phyloP scores from a whole-genome alignment of 2,888 invertebrate species.

The Dioctria linearis region DNA sequence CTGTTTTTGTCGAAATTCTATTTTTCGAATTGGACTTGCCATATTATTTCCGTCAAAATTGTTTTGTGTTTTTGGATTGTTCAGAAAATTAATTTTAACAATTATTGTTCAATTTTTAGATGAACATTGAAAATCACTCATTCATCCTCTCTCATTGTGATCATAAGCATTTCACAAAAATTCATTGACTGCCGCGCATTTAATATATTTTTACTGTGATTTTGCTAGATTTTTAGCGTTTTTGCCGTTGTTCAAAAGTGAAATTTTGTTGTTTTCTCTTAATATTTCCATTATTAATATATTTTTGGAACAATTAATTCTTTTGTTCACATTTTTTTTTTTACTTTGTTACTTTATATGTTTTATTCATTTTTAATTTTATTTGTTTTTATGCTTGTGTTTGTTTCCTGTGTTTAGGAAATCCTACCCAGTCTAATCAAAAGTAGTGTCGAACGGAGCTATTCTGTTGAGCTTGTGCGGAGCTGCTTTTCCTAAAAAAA shows the following conservation, averaged over 20 bases:
- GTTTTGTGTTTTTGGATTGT: neutral
- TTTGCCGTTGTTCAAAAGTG: neutral
- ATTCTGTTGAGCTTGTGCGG: conserved; percentile 60
- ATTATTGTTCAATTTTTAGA: conserved; percentile 44
- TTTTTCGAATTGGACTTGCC: conserved; percentile 57
- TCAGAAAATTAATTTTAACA: conserved; percentile 18
- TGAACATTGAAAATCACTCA: conserved; percentile 50
- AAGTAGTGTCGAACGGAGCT: conserved; percentile 65
- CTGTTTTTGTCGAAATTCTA: conserved; percentile 43
- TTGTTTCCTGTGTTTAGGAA: conserved; percentile 65
- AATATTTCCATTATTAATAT: neutral
- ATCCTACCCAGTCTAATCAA: conserved; percentile 70
- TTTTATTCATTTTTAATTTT: conserved; percentile 56
- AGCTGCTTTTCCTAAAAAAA: conserved; percentile 31
- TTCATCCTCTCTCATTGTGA: conserved; percentile 40
- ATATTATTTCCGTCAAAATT: conserved; percentile 61
- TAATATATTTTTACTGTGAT: conserved; percentile 9
- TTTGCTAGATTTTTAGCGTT: conserved; percentile 31
- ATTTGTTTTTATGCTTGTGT: conserved; percentile 63
- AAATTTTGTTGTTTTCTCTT: conserved; percentile 15
- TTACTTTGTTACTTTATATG: conserved; percentile 57
- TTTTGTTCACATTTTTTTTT: conserved; percentile 43
- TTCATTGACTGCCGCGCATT: conserved; percentile 19
- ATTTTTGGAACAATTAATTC: conserved; percentile 11
- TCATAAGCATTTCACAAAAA: conserved; percentile 47